Evolutionary conservation across 2,888 invertebrate genomes (phyloP), one percentile per base, ranked within the genome.

Genomic region (Acanthosepion pharaonis): DNA sequence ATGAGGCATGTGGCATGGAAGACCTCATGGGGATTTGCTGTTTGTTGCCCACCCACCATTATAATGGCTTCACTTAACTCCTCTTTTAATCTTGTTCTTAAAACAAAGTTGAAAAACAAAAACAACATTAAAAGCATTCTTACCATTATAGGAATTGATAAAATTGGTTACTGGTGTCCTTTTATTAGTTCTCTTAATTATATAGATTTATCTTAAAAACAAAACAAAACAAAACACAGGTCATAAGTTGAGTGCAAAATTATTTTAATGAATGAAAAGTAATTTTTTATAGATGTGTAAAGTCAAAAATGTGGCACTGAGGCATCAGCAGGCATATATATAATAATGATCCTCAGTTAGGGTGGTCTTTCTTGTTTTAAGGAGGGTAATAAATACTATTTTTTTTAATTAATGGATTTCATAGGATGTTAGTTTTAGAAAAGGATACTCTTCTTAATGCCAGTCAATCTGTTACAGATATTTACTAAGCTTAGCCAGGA

Each of bases 1-100:
- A 78, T 78, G 78, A 78, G 78, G 78, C 78, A 78, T 78, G 78
- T 78, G 78, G 78, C 78, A 78, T n/a, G 78, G n/a, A 78, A 78
- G 78, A 78, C 33, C 78, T 78, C 78, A 78, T 78, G 78, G 78
- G 78, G 78, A n/a, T 78, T 78, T 78, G 78, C 78, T 78, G 78
- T 78, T 78, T n/a, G 78, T 33, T 78, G 78, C 78, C 78, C 78
- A 78, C 78, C 78, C 78, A 78, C 78, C 78, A 78, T 78, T 78
- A 11, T 33, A 33, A 78, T 78, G 78, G 78, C 78, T 9, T 78
- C 78, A 78, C 78, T 78, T 78, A 78, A 78, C 78, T 78, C 78
- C n/a, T n/a, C 33, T 78, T 78, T 78, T 78, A 78, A 78, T 78
- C n/a, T 33, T 15, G 78, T n/a, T 78, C 78, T 78, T n/a, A n/a